Conservation (phyloP, 2,113 vertebrate species). For the Alouatta palliata region DNA sequence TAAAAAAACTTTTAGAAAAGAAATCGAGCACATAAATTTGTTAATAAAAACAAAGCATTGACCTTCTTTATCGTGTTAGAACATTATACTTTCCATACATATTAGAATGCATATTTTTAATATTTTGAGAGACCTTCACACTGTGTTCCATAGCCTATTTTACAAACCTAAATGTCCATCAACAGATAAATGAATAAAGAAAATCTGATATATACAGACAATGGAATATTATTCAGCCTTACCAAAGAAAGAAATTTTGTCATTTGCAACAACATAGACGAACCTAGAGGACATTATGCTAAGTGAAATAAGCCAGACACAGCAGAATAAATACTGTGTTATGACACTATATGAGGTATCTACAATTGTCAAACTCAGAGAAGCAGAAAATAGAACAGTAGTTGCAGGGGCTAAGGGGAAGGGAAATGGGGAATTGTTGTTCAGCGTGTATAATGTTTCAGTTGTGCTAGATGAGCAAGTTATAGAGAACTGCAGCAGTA, state of each 20-base stretch:
- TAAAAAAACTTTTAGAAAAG: not conserved
- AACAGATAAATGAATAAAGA: not conserved
- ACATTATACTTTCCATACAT: not conserved
- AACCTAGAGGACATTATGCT: not conserved
- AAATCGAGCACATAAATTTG: not conserved
- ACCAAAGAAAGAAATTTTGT: not conserved
- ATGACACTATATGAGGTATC: too few relatives aligned
- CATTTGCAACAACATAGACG: not conserved
- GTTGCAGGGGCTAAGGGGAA: too few relatives aligned
- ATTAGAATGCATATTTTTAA: not conserved
- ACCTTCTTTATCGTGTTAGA: not conserved
- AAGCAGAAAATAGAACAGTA: not conserved
- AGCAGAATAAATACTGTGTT: not conserved
- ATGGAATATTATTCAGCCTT: not conserved
- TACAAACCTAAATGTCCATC: not conserved
- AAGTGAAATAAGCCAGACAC: not conserved
- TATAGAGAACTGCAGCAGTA: not conserved
- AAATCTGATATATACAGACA: not conserved
- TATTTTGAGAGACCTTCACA: not conserved
- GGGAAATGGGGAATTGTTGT: not conserved
- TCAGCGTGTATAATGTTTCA: not conserved
- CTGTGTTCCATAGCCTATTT: not conserved
- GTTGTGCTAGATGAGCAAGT: not conserved
- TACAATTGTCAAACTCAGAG: not conserved
- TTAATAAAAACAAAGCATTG: not conserved